Percentiles rank a stretch among this genome's conserved stretches.
phyloP scores from a whole-genome alignment of 2,888 invertebrate genomes.

The Polydrusus tereticollis region DNA sequence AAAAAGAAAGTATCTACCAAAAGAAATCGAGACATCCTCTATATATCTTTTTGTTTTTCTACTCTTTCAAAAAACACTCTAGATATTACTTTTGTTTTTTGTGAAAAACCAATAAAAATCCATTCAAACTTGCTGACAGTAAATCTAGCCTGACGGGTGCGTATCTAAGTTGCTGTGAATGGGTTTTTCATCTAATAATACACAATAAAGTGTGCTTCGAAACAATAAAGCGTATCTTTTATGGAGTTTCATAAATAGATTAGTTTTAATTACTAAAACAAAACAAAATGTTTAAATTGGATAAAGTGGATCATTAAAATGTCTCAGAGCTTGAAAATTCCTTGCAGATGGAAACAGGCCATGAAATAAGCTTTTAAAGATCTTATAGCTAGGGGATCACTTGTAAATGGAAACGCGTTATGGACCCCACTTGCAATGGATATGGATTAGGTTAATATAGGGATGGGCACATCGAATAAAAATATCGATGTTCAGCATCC shows the following conservation, averaged over 20 bases:
- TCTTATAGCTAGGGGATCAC: too few relatives aligned
- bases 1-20: too few relatives aligned
- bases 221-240: neutral
- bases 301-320: neutral
- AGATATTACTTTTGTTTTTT: neutral
- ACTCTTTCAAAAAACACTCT: neutral
- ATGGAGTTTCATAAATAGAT: neutral
- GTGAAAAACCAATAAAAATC: slow-evolving; percentile 12
- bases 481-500: too few relatives aligned
- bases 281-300: neutral
- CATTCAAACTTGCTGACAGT: slow-evolving; percentile 10
- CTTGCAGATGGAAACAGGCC: too few relatives aligned
- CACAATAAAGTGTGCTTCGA: neutral
- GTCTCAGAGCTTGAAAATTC: neutral
- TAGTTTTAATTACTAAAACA: neutral
- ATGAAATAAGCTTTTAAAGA: too few relatives aligned
- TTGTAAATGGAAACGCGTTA: too few relatives aligned
- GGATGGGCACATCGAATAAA: too few relatives aligned
- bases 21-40: too few relatives aligned
- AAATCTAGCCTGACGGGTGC: slow-evolving; percentile 1
- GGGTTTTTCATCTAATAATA: slow-evolving; percentile 4
- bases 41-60: neutral
- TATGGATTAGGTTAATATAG: too few relatives aligned
- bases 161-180: neutral
- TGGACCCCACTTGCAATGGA: too few relatives aligned